Evolutionary conservation across 2,113 vertebrate genomes (phyloP), one percentile per base, ranked within the genome.

Genomic region (Vidua macroura): DNA sequence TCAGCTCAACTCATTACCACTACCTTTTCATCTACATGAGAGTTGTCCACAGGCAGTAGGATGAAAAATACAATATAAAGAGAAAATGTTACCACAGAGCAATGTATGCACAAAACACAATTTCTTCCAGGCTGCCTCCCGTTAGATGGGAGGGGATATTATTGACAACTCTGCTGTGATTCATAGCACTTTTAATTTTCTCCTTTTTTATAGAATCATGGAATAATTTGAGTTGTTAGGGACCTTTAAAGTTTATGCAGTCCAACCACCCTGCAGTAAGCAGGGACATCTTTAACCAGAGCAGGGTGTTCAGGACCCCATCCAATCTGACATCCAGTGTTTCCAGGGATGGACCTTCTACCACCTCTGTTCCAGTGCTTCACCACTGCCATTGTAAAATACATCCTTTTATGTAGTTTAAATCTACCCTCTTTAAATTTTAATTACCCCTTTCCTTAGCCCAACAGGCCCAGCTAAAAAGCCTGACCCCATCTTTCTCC

Each of bases 61-160:
- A 91, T 90, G 63, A 92, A 93, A 96, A 95, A 83, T 53, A 80
- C 22, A 55, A 37, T 31, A 77, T 43, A 70, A 77, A 55, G 75
- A 49, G 7, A 48, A 56, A 74, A 86, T 59, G 21, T 51, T 48
- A 74, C 18, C 78, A 90, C 33, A 66, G 43, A 91, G 44, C 35
- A 91, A 85, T 30, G 48, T 46, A 43, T 0, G 1, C 51, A n/a
- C 31, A 91, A 46, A 72, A 83, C 28, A 52, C 8, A 73, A 64
- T 48, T 69, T 60, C 44, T 56, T 83, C 58, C 56, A 76, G 51
- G 55, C 48, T 82, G 49, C 44, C 39, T 83, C 16, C n/a, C 5
- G 0, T 51, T 68, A 82, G 24, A 35, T 48, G n/a, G 31, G 51
- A 86, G 25, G 11, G 23, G 24, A 35, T 56, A 60, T 53, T 60